Conservation (phyloP, 2,113 vertebrate species). For the Ahaetulla prasina region DNA sequence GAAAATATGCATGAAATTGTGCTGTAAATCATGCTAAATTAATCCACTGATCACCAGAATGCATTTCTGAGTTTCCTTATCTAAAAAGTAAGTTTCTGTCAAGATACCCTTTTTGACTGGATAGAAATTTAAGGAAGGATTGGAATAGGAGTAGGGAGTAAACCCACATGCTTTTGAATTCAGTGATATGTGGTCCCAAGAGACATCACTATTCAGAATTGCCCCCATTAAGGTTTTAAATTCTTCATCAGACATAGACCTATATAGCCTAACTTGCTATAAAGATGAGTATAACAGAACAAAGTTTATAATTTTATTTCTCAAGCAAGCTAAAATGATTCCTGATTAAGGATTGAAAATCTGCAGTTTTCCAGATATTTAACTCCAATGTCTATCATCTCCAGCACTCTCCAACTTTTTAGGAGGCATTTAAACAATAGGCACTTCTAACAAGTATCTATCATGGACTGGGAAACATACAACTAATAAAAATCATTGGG, state of each 20-base stretch:
- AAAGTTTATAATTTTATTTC: not conserved
- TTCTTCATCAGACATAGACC: not conserved
- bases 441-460: not conserved
- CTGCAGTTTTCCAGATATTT: not conserved
- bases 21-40: not conserved
- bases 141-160: not conserved
- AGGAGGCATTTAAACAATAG: not conserved
- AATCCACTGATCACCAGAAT: fast-evolving
- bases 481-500: not conserved
- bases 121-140: not conserved
- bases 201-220: not conserved
- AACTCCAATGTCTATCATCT: not conserved
- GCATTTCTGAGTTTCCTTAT: slow-evolving; percentile 18
- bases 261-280: not conserved
- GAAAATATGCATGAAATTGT: not conserved
- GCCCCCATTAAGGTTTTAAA: not conserved
- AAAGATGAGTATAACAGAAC: not conserved
- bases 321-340: not conserved
- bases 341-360: not conserved
- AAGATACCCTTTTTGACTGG: not conserved
- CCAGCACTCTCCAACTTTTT: not conserved
- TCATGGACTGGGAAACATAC: not conserved
- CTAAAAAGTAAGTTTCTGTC: not conserved
- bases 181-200: not conserved
- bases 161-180: not conserved